Evolutionary conservation across 2,888 invertebrate species (phyloP), one percentile per base, ranked within the genome.

Genomic region (Parelbella ahira): DNA sequence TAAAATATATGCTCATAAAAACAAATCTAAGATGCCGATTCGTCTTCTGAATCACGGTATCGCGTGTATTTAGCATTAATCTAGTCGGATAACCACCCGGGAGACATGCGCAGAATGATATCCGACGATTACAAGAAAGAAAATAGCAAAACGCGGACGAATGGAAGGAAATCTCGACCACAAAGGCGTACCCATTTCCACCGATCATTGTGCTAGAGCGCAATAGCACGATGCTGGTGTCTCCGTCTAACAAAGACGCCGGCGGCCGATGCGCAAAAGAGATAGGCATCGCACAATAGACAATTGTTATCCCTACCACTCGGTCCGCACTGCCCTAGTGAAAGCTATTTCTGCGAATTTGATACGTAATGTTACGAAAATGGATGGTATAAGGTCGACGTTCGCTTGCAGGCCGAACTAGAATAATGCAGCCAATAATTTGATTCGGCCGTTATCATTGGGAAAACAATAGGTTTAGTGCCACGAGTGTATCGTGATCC

Each of bases 271-370:
- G 63, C 52, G 79, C 77, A 78, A 84, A 69, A 82, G 83, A 86
- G 86, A 86, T 80, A 84, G 86, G 64, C 68, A 68, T 53, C 54
- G 62, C 60, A 86, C 86, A 87, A 87, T 87, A 83, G 86, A 77
- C 86, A 76, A 87, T 87, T 87, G 87, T 87, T 83, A 86, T 83
- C 84, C 86, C 86, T 66, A 69, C 84, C 66, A 63, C 56, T n/a
- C 48, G 55, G 49, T 53, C 52, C 55, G 68, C 54, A 54, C 68
- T 69, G 74, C 71, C 75, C 77, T 80, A 74, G 71, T 60, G 56
- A 61, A 54, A 50, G 47, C 34, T 29, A 28, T 48, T 10, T 63
- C 51, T 45, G 60, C 66, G 54, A 75, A 61, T 68, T 61, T 67
- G 55, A 55, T 39, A 54, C 48, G 23, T 43, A 15, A 24, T 34